Percentiles rank a stretch among this genome's conserved stretches.
These are phyloP conservation scores for Tachyglossus aculeatus DNA, from an alignment of 2,797 vertebrate genomes.

Conservation along the genomic window DNA sequence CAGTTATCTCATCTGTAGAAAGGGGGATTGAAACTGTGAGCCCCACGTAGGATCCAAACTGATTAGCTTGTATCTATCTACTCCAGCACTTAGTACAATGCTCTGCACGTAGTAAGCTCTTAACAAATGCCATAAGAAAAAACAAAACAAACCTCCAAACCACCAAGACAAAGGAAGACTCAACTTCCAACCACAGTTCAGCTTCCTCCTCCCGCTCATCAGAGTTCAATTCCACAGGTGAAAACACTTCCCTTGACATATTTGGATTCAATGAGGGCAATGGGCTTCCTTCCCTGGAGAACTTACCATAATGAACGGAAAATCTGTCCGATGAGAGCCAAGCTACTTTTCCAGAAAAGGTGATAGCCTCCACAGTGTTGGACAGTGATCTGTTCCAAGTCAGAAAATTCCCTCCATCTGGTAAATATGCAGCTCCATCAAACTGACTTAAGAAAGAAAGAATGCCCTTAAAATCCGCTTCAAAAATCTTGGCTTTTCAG, in stretches of 20 bases:
- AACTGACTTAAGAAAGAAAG: slow-evolving; percentile 3
- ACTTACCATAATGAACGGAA: not conserved
- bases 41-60: no score
- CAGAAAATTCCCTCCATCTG: not conserved
- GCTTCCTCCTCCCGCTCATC: not conserved
- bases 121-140: no score
- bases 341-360: not conserved
- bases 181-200: no score
- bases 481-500: slow-evolving; percentile 25
- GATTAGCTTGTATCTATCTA: no score
- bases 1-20: no score
- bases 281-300: not conserved
- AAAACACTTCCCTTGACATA: not conserved
- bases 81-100: no score
- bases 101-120: no score
- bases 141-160: no score
- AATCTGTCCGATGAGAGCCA: not conserved
- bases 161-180: no score
- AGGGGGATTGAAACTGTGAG: no score
- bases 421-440: not conserved
- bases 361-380: not conserved
- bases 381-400: not conserved
- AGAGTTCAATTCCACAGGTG: not conserved
- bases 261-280: not conserved
- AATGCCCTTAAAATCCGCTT: slow-evolving; percentile 22